A percentile compares a stretch with the other conserved stretches of the same genome.
phyloP scores from a whole-genome alignment of 2,888 invertebrate genomes.

The Incurvaria masculella region DNA sequence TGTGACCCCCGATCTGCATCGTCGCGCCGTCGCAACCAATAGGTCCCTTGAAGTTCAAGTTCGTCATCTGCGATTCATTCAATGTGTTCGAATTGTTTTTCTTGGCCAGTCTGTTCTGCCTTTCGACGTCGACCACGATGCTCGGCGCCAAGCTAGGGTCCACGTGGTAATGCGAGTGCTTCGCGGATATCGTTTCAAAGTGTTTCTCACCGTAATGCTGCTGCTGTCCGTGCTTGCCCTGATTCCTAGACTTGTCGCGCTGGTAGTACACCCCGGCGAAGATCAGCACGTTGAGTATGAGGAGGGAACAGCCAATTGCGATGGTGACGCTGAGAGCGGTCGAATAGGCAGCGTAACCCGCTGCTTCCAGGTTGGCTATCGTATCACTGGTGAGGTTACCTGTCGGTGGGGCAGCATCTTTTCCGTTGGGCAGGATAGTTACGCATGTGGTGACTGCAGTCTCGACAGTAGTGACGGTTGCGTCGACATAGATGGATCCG shows the following conservation, averaged over 20 bases:
- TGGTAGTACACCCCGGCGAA: slow-evolving; percentile 86
- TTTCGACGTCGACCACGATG: slow-evolving; percentile 80
- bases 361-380: slow-evolving; percentile 75
- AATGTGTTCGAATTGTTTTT: slow-evolving; percentile 37
- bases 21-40: slow-evolving; percentile 46
- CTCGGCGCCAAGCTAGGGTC: slow-evolving; percentile 75
- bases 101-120: slow-evolving; percentile 35
- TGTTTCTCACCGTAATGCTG: slow-evolving; percentile 67
- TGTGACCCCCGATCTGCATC: slow-evolving; percentile 31
- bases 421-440: slow-evolving; percentile 57
- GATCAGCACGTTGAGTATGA: slow-evolving; percentile 78
- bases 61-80: slow-evolving; percentile 52
- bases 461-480: slow-evolving; percentile 66
- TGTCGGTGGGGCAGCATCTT: slow-evolving; percentile 37
- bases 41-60: slow-evolving; percentile 56
- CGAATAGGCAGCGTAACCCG: slow-evolving; percentile 72
- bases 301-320: slow-evolving; percentile 76
- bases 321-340: slow-evolving; percentile 76
- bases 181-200: slow-evolving; percentile 72
- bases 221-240: slow-evolving; percentile 68
- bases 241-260: slow-evolving; percentile 65
- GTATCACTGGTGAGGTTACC: slow-evolving; percentile 64
- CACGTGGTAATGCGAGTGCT: slow-evolving; percentile 77
- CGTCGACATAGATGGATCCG: slow-evolving; percentile 50
- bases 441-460: slow-evolving; percentile 70